These are phyloP conservation scores for Chrysaora quinquecirrha DNA, from an alignment of 30 jellyfish, hydroid and myxozoan species.

Conservation along the genomic window DNA sequence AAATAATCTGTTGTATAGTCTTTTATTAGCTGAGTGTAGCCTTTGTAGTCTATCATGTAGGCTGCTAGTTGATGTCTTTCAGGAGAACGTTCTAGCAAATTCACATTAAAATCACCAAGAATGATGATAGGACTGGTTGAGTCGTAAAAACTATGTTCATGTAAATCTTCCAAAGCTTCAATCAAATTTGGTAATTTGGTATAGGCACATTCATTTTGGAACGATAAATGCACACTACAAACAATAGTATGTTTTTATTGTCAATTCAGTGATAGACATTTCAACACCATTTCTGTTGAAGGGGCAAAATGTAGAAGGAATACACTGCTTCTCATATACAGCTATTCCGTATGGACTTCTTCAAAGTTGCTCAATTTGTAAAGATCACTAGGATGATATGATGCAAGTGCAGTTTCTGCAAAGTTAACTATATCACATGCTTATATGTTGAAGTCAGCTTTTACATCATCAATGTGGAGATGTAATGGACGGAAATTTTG, in stretches of 20 bases:
- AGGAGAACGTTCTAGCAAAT: background rate
- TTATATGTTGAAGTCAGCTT: slow-evolving; percentile 7
- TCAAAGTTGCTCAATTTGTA: too few species aligned
- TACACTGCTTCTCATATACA: too few species aligned
- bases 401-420: slow-evolving; percentile 14
- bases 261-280: too few species aligned
- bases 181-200: background rate
- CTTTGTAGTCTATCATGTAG: background rate
- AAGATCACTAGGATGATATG: too few species aligned
- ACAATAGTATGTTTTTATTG: too few species aligned
- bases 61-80: background rate
- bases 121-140: background rate
- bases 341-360: too few species aligned
- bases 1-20: slow-evolving; percentile 8
- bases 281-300: too few species aligned
- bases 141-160: background rate
- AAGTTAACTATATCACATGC: slow-evolving; percentile 17
- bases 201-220: background rate
- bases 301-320: too few species aligned
- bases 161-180: too few species aligned
- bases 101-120: slow-evolving; percentile 40
- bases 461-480: slow-evolving; percentile 1
- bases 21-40: slow-evolving; percentile 2
- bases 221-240: background rate
- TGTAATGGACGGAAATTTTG: slow-evolving; percentile 31